A percentile compares a stretch with the other conserved stretches of the same genome.
Evolutionary conservation across 2,888 invertebrate genomes (phyloP).

Genomic region (Nephrotoma appendiculata): DNA sequence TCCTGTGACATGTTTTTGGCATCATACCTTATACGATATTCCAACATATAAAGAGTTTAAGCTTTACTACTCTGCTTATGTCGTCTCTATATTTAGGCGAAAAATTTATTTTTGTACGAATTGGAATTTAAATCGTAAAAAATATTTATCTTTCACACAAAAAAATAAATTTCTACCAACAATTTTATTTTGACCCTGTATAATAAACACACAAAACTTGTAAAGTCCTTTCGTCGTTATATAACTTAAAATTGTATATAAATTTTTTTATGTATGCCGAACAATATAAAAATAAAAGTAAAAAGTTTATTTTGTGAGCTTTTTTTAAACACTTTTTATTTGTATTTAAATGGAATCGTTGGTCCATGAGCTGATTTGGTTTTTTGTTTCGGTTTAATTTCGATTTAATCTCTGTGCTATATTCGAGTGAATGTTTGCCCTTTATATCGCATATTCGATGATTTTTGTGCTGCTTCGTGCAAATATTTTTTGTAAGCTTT

Average conservation of each 20-base stretch:
- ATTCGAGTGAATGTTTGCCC: background rate
- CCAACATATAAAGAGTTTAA: background rate
- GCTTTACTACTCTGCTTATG: background rate
- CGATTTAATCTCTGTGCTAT: background rate
- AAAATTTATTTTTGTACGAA: background rate
- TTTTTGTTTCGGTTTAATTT: background rate
- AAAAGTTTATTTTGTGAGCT: background rate
- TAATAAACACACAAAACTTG: background rate
- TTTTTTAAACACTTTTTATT: background rate
- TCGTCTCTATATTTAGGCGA: background rate
- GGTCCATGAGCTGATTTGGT: background rate
- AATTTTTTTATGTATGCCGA: background rate
- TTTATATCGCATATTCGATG: background rate
- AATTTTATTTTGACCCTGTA: background rate
- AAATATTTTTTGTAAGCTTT: background rate
- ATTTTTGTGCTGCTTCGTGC: background rate
- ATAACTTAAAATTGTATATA: background rate
- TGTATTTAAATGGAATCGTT: background rate
- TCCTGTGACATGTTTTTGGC: background rate
- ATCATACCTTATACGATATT: background rate
- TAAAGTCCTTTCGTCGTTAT: background rate
- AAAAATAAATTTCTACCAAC: background rate
- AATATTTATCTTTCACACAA: background rate
- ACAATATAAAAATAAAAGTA: background rate
- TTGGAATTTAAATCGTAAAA: background rate